These are phyloP conservation scores for Bembecia ichneumoniformis DNA, from an alignment of 2,888 invertebrate genomes.

Conservation along the genomic window DNA sequence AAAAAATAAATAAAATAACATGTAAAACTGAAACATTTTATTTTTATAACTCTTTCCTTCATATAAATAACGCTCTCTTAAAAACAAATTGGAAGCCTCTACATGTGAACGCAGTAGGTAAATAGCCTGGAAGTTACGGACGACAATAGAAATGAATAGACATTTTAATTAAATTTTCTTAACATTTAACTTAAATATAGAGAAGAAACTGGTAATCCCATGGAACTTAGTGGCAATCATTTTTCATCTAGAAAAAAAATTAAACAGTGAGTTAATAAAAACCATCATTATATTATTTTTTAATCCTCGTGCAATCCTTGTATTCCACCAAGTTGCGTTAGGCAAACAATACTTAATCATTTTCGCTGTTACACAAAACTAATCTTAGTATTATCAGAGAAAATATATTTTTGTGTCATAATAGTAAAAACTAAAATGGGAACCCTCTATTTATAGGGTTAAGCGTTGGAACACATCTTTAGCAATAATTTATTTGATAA, in stretches of 20 bases:
- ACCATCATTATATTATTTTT: too few species aligned
- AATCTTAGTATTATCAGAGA: too few species aligned
- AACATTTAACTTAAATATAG: background rate
- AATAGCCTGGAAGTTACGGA: slow-evolving; percentile 1
- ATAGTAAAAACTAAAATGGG: too few species aligned
- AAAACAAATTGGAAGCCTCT: slow-evolving; percentile 67
- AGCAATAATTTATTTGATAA: too few species aligned
- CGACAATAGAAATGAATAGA: slow-evolving; percentile 29
- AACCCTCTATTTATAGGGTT: too few species aligned
- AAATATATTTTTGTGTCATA: too few species aligned
- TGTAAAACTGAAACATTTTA: slow-evolving; percentile 61
- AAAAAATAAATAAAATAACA: slow-evolving; percentile 26
- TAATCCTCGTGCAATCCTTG: too few species aligned
- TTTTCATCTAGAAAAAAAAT: slow-evolving; percentile 62
- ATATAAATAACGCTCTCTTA: slow-evolving; percentile 65
- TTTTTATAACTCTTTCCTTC: slow-evolving; percentile 53
- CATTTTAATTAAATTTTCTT: slow-evolving; percentile 7
- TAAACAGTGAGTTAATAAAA: too few species aligned
- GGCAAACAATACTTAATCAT: too few species aligned
- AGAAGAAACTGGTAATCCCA: slow-evolving; percentile 4
- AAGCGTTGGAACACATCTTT: too few species aligned
- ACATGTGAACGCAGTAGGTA: slow-evolving; percentile 31
- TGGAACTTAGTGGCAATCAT: slow-evolving; percentile 43
- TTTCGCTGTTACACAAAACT: too few species aligned
- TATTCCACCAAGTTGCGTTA: too few species aligned